phyloP scores from a whole-genome alignment of 2,113 vertebrate genomes.

The Cyrtonyx montezumae region DNA sequence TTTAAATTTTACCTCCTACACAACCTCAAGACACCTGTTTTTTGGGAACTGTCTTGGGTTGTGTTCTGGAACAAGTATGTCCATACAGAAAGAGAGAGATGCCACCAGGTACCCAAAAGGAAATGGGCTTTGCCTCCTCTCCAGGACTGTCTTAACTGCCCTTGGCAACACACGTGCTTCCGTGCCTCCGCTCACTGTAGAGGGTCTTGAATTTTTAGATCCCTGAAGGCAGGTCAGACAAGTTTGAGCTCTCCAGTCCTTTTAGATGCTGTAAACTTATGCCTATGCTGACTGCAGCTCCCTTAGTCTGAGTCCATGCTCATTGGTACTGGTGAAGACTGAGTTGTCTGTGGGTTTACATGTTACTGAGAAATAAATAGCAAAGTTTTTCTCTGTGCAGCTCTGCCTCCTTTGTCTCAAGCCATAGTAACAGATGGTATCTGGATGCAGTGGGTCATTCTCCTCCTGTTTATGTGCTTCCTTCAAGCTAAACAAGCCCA shows the following conservation, averaged over 20 bases:
- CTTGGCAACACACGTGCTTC: neutral
- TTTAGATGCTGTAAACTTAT: neutral
- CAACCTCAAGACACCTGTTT: neutral
- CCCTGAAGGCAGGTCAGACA: neutral
- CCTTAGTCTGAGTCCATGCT: neutral
- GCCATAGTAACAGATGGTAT: neutral
- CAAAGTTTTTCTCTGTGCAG: neutral
- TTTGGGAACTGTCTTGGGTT: neutral
- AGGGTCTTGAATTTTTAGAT: neutral
- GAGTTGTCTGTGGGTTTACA: neutral
- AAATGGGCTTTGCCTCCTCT: neutral
- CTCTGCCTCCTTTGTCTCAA: neutral
- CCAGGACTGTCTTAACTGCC: neutral
- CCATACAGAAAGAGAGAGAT: neutral
- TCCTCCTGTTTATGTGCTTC: too few species aligned
- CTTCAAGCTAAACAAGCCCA: too few species aligned
- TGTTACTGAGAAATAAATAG: neutral
- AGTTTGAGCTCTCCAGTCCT: neutral
- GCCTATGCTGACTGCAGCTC: rapidly evolving
- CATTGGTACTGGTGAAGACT: neutral
- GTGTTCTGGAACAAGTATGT: neutral
- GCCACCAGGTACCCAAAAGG: neutral
- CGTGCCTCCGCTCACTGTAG: neutral
- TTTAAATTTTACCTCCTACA: neutral
- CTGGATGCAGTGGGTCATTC: neutral